A percentile compares a stretch with the other conserved stretches of the same genome.
phyloP scores from a whole-genome alignment of 2,113 vertebrate genomes.

The Stercorarius parasiticus region DNA sequence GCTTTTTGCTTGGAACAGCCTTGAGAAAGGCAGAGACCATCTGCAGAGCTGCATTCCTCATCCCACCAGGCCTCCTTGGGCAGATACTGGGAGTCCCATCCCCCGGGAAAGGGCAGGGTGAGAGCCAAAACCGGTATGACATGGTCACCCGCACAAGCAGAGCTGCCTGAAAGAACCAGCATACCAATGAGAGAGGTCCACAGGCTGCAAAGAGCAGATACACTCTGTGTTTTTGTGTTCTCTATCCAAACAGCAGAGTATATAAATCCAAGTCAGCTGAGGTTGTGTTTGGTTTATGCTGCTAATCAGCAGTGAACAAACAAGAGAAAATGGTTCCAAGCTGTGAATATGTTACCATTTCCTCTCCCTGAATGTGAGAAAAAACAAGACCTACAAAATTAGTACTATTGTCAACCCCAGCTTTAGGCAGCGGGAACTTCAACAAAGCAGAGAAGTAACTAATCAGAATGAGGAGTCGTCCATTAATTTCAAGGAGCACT shows the following conservation, averaged over 20 bases:
- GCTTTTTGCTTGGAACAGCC: neutral
- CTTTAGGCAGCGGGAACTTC: neutral
- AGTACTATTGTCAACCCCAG: neutral
- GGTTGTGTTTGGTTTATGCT: neutral
- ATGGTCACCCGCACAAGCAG: neutral
- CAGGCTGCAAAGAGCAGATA: neutral
- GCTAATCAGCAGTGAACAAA: constrained; percentile 21
- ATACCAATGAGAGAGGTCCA: neutral
- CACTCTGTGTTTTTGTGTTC: neutral
- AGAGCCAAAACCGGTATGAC: neutral
- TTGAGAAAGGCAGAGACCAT: neutral
- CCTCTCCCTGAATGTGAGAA: neutral
- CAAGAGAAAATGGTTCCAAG: neutral
- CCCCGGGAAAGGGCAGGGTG: neutral
- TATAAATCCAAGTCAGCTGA: constrained; percentile 12
- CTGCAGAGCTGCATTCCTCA: neutral
- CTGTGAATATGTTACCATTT: neutral
- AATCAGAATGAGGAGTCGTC: neutral
- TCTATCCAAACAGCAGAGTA: neutral
- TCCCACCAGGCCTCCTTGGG: neutral
- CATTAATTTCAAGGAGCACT: neutral
- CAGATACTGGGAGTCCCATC: neutral
- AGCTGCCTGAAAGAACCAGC: neutral
- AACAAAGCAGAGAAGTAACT: neutral
- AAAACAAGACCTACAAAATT: neutral